Evolutionary conservation across 1,140 invertebrate species (phyloP), one percentile per base, ranked within the genome.

Genomic region (Meloidogyne chitwoodi): DNA sequence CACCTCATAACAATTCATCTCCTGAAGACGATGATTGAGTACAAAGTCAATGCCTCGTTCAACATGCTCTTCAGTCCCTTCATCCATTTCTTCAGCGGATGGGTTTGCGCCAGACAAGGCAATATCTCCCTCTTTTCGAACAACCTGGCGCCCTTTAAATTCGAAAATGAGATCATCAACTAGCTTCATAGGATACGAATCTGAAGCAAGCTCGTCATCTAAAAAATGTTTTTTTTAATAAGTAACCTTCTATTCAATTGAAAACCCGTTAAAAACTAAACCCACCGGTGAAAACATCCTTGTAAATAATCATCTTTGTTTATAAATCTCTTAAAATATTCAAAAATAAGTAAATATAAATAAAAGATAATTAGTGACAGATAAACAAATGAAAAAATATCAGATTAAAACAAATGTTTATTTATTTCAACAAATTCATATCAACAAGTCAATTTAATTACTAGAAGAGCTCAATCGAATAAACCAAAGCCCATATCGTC

Each of bases 151-250:
- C 83, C 94, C 94, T 87, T 93, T 93, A 38, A 98, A 94, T 91
- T 97, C 95, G 84, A 95, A 98, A 56, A 97, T 87, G 31, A 95
- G 79, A 88, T 95, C 93, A 87, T 96, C 94, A 16, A 97, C 90
- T 67, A 96, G 88, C 88, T 96, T 94, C 76, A 95, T 92, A 90
- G 93, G 96, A 88, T 94, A 96, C n/a, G 93, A 93, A 89, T 98
- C 95, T 48, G 94, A 94, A 90, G 96, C 96, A 92, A 98, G 94
- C 90, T 98, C 95, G 89, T 98, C 95, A 83, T 93, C 79, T 77
- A 68, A 81, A 86, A 82, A 69, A 19, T 66, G 34, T 6, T 68
- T 77, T 78, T 27, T 14, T 26, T 56, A 67, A 64, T 19, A 64
- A 8, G 11, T 14, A 41, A 14, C 38, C 12, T 34, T 34, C 10